Evolutionary conservation across 2,888 invertebrate species (phyloP), one percentile per base, ranked within the genome.

Genomic region (Heterodera filipjevi): DNA sequence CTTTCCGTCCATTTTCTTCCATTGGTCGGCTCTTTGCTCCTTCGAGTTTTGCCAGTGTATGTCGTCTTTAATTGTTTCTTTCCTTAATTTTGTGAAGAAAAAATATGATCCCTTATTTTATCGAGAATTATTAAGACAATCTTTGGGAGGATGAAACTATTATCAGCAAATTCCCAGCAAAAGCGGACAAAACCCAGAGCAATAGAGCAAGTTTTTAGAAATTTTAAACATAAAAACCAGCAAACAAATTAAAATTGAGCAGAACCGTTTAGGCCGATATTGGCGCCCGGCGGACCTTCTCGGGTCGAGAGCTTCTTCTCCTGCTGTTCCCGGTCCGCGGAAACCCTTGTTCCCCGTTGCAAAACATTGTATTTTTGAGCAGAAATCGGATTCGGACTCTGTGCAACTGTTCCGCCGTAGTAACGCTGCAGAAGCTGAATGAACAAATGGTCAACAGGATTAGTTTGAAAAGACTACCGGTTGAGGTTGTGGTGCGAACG

Each of bases 391-490:
- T 14, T 32, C 70, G 75, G 3, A 70, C 71, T 35, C 22, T 75
- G 75, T 8, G 71, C 77, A 22, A 66, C 71, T 19, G 78, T 72
- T 22, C 80, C 83, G 53, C 83, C 83, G 78, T 81, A 85, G 68
- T 84, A 85, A 46, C 85, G 85, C 49, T 84, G 78, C 46, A 85
- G 85, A 44, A 85, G 76, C 77, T 81, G 70, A 14, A 80, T 16
- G 3, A 14, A 19, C 49, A 14, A 12, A 10, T 39, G 39, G 6
- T 12, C 3, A 5, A 14, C 19, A 49, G n/a, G n/a, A n/a, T n/a
- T n/a, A n/a, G n/a, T n/a, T 6, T 49, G 49, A 49, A 19, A 19
- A 19, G 19, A 16, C 75, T 14, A 81, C 64, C 16, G 80, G 73
- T 19, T 71, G 49, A 3, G 79, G 79, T 46, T 70, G 79, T 27